These are phyloP conservation scores for Mesocentrotus franciscanus DNA, from an alignment of 53 echinoderm and acorn worm genomes.

Conservation along the genomic window DNA sequence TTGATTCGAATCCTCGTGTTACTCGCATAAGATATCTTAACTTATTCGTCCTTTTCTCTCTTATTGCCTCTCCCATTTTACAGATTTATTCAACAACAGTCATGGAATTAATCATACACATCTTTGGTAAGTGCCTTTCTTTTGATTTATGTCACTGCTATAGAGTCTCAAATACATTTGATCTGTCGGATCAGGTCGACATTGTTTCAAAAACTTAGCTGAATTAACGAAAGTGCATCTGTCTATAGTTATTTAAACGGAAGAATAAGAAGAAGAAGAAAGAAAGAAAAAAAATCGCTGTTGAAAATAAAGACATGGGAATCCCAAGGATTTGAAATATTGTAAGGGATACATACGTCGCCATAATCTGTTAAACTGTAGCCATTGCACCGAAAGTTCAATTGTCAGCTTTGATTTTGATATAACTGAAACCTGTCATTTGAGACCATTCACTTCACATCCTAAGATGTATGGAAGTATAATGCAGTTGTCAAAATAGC, in stretches of 20 bases:
- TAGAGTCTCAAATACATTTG: neutral
- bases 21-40: neutral
- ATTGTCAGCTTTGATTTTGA: neutral
- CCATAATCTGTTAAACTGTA: neutral
- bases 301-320: neutral
- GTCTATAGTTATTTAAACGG: neutral
- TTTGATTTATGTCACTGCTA: constrained; percentile 5
- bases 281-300: neutral
- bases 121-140: constrained; percentile 3
- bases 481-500: neutral
- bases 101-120: constrained; percentile 34
- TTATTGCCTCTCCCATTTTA: neutral
- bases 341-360: neutral
- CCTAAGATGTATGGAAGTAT: neutral
- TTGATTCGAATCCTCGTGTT: neutral
- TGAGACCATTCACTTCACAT: neutral
- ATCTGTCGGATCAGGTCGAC: neutral
- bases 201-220: neutral
- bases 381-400: neutral
- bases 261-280: neutral
- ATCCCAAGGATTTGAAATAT: neutral
- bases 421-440: neutral
- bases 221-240: neutral
- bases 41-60: neutral
- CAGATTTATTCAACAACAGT: neutral